Evolutionary conservation across 2,113 vertebrate species (phyloP).

Genomic region (Aphyosemion australe): DNA sequence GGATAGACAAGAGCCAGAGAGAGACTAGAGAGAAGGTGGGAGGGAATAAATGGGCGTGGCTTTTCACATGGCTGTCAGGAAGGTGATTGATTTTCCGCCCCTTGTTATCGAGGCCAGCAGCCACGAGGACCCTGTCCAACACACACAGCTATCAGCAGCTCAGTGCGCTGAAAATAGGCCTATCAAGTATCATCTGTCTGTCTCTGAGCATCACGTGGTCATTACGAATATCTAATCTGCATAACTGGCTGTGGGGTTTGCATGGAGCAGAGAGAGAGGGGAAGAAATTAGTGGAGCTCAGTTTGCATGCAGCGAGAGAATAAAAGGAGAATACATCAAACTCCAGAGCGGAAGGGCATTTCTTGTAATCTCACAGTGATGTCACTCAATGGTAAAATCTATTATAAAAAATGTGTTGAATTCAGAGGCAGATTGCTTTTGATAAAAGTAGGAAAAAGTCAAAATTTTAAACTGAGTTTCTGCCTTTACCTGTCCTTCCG

Average conservation of each 20-base stretch:
- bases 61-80: conserved; percentile 58
- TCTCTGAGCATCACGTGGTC: conserved; percentile 29
- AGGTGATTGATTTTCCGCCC: conserved; percentile 71
- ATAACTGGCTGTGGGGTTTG: conserved; percentile 34
- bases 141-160: conserved; percentile 43
- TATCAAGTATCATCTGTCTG: conserved; percentile 55
- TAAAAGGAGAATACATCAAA: conserved; percentile 3
- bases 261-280: conserved; percentile 22
- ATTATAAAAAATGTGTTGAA: conserved; percentile 1
- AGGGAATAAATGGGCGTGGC: conserved; percentile 33
- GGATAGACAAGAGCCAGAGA: conserved; percentile 16
- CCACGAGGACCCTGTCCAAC: conserved; percentile 50
- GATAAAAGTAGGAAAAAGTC: conserved; percentile 19
- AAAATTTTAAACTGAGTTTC: conserved; percentile 12
- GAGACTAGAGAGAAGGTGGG: conserved; percentile 4
- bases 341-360: not conserved
- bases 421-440: conserved; percentile 4
- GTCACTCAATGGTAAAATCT: conserved; percentile 7
- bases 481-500: conserved; percentile 18
- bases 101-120: conserved; percentile 71
- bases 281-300: conserved; percentile 36
- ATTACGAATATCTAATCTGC: conserved; percentile 60
- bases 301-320: conserved; percentile 2
- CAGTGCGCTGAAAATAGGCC: conserved; percentile 55
- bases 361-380: not conserved